Conservation (phyloP, 2,888 invertebrate genomes). For the Aspidiotus destructor region DNA sequence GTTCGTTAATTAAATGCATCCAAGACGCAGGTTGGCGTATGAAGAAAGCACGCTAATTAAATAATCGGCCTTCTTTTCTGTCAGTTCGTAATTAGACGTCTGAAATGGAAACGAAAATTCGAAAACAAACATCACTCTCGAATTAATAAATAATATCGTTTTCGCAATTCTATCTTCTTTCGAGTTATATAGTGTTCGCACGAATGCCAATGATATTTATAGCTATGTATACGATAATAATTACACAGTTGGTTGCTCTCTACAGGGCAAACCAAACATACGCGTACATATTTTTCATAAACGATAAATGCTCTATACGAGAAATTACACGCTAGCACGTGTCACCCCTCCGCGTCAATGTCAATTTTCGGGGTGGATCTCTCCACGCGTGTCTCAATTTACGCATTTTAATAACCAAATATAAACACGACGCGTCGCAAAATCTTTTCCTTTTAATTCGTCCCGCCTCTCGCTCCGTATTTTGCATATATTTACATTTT, state of each 20-base stretch:
- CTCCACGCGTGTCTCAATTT: slow-evolving; percentile 28
- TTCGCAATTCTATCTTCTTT: too few species aligned
- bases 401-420: slow-evolving; percentile 32
- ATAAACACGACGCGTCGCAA: slow-evolving; percentile 22
- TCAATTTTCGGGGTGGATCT: slow-evolving; percentile 22
- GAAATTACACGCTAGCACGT: slow-evolving; percentile 23
- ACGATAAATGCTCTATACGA: slow-evolving; percentile 5
- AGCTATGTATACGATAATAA: too few species aligned
- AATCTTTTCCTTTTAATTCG: slow-evolving; percentile 21
- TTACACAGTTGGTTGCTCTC: too few species aligned
- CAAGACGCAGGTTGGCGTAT: neutral
- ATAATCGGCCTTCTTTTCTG: neutral
- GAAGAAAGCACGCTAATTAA: neutral
- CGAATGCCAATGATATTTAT: too few species aligned
- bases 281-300: slow-evolving; percentile 17
- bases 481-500: slow-evolving; percentile 29
- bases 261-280: too few species aligned
- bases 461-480: slow-evolving; percentile 6
- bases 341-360: slow-evolving; percentile 21
- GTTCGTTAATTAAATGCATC: slow-evolving; percentile 1
- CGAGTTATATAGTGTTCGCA: too few species aligned
- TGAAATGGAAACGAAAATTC: neutral
- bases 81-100: neutral
- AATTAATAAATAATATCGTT: too few species aligned
- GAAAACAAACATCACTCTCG: too few species aligned